Conservation (phyloP, 2,113 vertebrate species). For the Salvelinus alpinus region DNA sequence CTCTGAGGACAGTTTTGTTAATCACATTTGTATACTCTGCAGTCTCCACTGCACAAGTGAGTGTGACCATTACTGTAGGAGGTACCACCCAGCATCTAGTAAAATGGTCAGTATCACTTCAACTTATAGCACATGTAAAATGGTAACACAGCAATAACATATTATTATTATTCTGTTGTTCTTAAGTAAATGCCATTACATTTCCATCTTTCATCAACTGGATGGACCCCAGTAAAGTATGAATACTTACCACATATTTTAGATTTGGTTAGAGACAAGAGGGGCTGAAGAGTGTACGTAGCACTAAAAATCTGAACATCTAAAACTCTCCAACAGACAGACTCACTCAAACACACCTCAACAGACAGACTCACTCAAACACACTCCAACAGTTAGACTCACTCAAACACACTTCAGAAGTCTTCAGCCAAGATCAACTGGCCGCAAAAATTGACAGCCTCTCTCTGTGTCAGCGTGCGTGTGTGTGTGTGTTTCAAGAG, state of each 20-base stretch:
- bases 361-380: not conserved
- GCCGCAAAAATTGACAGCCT: not conserved
- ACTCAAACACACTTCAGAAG: not conserved
- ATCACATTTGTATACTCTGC: not conserved
- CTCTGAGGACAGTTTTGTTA: slow-evolving; percentile 38
- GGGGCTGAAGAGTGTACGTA: not conserved
- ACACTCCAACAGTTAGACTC: not conserved
- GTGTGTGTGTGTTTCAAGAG: not conserved
- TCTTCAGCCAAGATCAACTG: not conserved
- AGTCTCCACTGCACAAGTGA: too few relatives aligned
- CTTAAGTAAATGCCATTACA: not conserved
- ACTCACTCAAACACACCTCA: not conserved
- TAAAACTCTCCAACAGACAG: not conserved
- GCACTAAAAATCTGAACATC: slow-evolving; percentile 2
- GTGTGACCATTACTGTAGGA: too few relatives aligned
- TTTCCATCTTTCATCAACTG: not conserved
- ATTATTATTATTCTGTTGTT: too few relatives aligned
- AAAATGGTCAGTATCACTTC: too few relatives aligned
- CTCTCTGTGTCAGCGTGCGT: not conserved
- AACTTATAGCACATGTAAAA: not conserved
- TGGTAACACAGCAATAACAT: too few relatives aligned
- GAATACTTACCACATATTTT: not conserved
- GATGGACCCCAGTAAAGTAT: not conserved
- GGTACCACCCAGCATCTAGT: too few relatives aligned
- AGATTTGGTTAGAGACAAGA: not conserved